phyloP scores from a whole-genome alignment of 2,113 vertebrate genomes.

The Coreoperca whiteheadi region DNA sequence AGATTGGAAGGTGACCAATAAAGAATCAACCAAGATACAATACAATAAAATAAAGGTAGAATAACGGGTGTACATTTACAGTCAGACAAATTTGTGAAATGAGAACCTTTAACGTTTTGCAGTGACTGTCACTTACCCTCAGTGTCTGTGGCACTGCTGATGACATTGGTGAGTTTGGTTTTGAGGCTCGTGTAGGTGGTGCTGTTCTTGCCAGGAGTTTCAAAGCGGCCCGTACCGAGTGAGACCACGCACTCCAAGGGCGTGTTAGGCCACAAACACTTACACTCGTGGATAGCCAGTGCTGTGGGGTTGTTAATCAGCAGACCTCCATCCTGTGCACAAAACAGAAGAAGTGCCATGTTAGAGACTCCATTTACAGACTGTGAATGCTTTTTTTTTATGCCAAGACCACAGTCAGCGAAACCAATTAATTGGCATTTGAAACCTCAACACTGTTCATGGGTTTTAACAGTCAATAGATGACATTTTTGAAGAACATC shows the following conservation, averaged over 20 bases:
- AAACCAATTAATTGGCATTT: constrained; percentile 44
- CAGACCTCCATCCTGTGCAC: constrained; percentile 92
- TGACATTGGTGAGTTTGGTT: constrained; percentile 93
- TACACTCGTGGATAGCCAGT: constrained; percentile 92
- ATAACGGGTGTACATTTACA: background rate
- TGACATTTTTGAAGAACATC: constrained; percentile 43
- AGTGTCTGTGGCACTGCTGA: constrained; percentile 97
- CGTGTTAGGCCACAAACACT: constrained; percentile 93
- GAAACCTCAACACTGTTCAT: constrained; percentile 38
- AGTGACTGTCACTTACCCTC: constrained; percentile 84
- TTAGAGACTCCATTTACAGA: constrained; percentile 27
- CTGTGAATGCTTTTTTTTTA: constrained; percentile 25
- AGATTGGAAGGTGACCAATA: background rate
- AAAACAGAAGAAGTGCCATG: constrained; percentile 32
- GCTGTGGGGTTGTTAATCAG: constrained; percentile 97
- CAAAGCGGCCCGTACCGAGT: constrained; percentile 91
- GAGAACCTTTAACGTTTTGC: background rate
- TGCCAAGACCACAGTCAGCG: constrained; percentile 19
- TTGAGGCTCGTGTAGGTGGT: constrained; percentile 92
- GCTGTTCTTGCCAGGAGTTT: constrained; percentile 83
- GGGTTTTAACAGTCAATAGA: constrained; percentile 43
- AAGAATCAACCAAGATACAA: background rate
- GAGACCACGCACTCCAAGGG: constrained; percentile 94
- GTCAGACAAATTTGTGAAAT: background rate
- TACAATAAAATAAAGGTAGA: background rate